Percentiles rank a stretch among this genome's conserved stretches.
These are phyloP conservation scores for Clarias gariepinus DNA, from an alignment of 2,113 vertebrate genomes.

Conservation along the genomic window DNA sequence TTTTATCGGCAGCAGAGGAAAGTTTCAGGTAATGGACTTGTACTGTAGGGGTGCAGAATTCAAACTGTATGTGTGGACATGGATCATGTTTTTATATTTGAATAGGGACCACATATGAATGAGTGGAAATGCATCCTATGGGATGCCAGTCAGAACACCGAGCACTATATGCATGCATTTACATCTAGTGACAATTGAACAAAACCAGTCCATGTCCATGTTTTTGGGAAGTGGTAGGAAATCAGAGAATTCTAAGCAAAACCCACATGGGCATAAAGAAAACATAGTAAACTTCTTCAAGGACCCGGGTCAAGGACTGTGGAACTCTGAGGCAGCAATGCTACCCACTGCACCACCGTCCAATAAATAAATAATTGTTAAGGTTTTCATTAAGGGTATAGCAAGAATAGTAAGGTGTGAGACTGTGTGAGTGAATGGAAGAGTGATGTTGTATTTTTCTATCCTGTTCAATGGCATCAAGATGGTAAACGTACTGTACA, in stretches of 20 bases:
- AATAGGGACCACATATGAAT: not conserved
- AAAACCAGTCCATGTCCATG: not conserved
- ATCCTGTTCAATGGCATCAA: not conserved
- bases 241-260: not conserved
- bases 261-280: not conserved
- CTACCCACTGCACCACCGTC: not conserved
- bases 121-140: not conserved
- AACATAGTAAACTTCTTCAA: not conserved
- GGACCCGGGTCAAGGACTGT: not conserved
- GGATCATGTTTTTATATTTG: not conserved
- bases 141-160: not conserved
- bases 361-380: not conserved
- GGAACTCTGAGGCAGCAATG: not conserved
- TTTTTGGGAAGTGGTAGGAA: not conserved
- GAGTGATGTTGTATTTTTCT: not conserved
- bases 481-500: not conserved
- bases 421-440: not conserved
- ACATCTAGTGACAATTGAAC: not conserved
- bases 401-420: not conserved
- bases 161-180: not conserved
- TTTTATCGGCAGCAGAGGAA: slow-evolving; percentile 56
- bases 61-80: not conserved
- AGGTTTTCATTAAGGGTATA: not conserved
- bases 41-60: slow-evolving; percentile 23
- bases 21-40: slow-evolving; percentile 56